Conservation (phyloP, 2,797 vertebrate genomes). For the Neosilurus hyrtlii region DNA sequence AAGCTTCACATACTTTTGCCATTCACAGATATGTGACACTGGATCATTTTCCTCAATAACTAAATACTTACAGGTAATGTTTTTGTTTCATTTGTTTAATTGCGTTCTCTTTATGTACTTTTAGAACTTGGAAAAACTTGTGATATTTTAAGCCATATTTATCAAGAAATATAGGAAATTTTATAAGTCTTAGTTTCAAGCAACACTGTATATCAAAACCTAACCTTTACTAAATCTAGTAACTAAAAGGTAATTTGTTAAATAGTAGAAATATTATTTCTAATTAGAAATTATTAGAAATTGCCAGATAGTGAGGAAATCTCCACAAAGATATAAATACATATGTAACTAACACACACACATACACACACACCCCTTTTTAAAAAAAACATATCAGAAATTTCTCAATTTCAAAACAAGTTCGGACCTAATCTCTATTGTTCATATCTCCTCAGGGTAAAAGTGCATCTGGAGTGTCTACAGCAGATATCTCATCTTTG, state of each 20-base stretch:
- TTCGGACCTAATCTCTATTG: neutral
- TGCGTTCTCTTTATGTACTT: too few species aligned
- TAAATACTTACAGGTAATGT: too few species aligned
- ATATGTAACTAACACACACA: neutral
- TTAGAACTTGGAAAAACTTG: too few species aligned
- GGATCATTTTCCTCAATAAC: too few species aligned
- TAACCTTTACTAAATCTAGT: neutral
- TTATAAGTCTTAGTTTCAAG: too few species aligned
- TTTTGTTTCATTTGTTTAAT: too few species aligned
- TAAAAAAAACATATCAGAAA: neutral
- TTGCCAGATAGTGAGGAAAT: neutral
- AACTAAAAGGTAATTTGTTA: neutral
- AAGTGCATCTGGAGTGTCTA: slow-evolving; percentile 56
- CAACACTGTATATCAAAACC: neutral
- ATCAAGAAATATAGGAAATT: too few species aligned
- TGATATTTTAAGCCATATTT: too few species aligned
- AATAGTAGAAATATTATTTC: neutral
- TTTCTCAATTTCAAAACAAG: neutral
- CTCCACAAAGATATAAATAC: neutral
- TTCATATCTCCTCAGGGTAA: slow-evolving; percentile 58
- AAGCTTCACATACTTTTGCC: too few species aligned
- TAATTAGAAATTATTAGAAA: neutral
- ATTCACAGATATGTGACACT: too few species aligned
- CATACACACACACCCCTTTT: neutral
- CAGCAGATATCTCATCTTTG: slow-evolving; percentile 56